These are phyloP conservation scores for Asbolus verrucosus DNA, from an alignment of 1,140 invertebrate genomes.

Conservation along the genomic window DNA sequence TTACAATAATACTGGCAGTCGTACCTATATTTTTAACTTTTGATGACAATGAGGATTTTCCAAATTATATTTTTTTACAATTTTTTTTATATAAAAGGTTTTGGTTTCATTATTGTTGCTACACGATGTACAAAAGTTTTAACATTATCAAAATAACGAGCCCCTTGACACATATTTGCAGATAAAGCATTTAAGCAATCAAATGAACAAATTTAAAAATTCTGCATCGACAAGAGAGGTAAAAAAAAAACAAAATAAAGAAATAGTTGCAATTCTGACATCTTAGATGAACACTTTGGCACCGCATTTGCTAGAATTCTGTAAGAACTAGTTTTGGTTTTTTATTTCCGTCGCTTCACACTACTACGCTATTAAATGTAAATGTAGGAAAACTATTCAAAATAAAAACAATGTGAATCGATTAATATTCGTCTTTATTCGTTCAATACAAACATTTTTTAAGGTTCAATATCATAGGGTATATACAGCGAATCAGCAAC, in stretches of 20 bases:
- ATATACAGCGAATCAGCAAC: too few relatives aligned
- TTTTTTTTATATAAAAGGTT: too few relatives aligned
- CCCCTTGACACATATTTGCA: neutral
- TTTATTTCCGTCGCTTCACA: neutral
- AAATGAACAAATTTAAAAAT: neutral
- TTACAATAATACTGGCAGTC: too few relatives aligned
- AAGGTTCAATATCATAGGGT: too few relatives aligned
- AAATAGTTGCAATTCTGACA: too few relatives aligned
- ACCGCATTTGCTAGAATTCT: too few relatives aligned
- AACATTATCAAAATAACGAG: neutral
- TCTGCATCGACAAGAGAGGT: neutral
- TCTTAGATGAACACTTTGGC: neutral
- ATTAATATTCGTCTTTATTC: neutral
- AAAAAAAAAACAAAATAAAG: neutral
- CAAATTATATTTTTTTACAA: too few relatives aligned
- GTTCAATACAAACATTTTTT: neutral
- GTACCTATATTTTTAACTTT: too few relatives aligned
- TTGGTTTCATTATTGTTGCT: neutral
- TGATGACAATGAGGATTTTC: too few relatives aligned
- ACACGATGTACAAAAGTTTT: neutral
- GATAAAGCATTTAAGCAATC: neutral
- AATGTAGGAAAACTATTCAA: neutral
- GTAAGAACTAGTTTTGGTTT: neutral
- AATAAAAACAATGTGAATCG: neutral
- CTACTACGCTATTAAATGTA: neutral